Conservation (phyloP, 1,140 invertebrate genomes). For the Onthophagus taurus region DNA sequence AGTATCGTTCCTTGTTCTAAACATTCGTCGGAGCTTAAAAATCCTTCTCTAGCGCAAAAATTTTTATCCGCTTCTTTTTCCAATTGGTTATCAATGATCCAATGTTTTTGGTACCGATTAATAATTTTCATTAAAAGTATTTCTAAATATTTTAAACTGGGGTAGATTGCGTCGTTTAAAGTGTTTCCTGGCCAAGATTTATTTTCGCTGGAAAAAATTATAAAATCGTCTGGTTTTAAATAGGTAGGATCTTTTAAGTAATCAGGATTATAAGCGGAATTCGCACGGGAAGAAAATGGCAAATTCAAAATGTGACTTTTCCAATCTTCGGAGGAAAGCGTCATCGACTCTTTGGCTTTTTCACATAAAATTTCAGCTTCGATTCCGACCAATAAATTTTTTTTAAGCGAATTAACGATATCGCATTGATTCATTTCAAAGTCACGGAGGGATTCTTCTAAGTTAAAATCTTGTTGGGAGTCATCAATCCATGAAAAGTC, state of each 20-base stretch:
- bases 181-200: background rate
- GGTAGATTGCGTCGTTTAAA: constrained; percentile 4
- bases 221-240: constrained; percentile 8
- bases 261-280: background rate
- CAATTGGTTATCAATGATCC: constrained; percentile 15
- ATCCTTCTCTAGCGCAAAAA: background rate
- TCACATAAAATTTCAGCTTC: constrained; percentile 6
- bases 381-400: constrained; percentile 3
- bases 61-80: constrained; percentile 8
- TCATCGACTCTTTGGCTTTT: background rate
- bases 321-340: constrained; percentile 13
- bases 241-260: constrained; percentile 1
- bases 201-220: background rate
- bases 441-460: background rate
- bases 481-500: background rate
- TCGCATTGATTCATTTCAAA: constrained; percentile 6
- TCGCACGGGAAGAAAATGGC: constrained; percentile 15
- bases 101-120: constrained; percentile 16
- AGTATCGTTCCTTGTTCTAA: constrained; percentile 3
- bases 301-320: constrained; percentile 17
- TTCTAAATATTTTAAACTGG: constrained; percentile 1
- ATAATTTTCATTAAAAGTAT: constrained; percentile 17
- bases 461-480: too few species aligned
- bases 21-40: constrained; percentile 1
- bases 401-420: constrained; percentile 8